Evolutionary conservation across 2,797 vertebrate species (phyloP), one percentile per base, ranked within the genome.

Genomic region (Tachyglossus aculeatus): DNA sequence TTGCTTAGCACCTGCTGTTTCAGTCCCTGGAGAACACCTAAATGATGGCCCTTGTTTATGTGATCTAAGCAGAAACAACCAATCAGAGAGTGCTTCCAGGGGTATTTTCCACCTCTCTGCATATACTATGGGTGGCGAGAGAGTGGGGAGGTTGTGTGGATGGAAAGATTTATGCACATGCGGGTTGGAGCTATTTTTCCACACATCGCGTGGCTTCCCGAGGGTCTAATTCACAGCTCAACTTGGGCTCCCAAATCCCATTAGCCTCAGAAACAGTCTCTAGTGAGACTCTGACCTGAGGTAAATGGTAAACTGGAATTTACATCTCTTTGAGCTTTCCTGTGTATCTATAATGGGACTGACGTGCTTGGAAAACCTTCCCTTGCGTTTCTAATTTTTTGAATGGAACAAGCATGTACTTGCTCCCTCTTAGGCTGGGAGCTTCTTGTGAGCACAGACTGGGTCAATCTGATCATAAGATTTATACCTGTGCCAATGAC

Each of bases 181-280:
- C 65, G 37, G 61, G 40, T 52, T 11, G 39, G 83, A 73, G 71
- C 66, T 55, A 31, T 68, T n/a, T 81, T 83, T 59, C 53, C 55
- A 67, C 67, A 58, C 54, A n/a, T 65, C 5, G 1, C 0, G 31
- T 48, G 39, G 19, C 32, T 24, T 47, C 70, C 59, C 78, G 9
- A 22, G 65, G 21, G 80, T 56, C 45, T 65, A 72, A 63, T 71
- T 79, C 55, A 67, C 51, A 41, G 34, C 22, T 66, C 67, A 41
- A 55, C 34, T 63, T 12, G 48, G 29, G 10, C 38, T 72, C 59
- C 40, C 33, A 51, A 45, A 21, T 67, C 70, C 31, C 13, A 19
- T 66, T 50, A 51, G 33, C 9, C 57, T 68, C 61, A 56, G 44
- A 79, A 68, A 56, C 14, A 70, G 19, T 25, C 43, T 74, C 37